Percentiles rank a stretch among this genome's conserved stretches.
phyloP scores from a whole-genome alignment of 2,888 invertebrate genomes.

The Drosophila nigricruria region DNA sequence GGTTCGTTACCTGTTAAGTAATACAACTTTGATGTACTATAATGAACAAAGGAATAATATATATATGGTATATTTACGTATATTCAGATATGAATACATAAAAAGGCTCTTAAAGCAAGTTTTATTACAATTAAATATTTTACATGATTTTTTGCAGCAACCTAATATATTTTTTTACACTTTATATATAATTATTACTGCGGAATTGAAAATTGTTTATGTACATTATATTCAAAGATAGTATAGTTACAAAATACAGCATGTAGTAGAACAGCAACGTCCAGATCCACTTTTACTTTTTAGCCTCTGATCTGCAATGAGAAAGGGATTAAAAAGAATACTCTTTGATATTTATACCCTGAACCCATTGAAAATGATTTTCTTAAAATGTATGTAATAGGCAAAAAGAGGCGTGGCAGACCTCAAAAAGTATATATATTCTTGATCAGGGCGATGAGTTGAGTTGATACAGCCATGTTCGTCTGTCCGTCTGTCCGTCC shows the following conservation, averaged over 20 bases:
- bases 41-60: background rate
- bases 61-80: background rate
- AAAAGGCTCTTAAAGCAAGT: background rate
- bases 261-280: conserved; percentile 97
- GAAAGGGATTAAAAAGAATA: background rate
- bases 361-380: too few relatives aligned
- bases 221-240: conserved; percentile 27
- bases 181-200: background rate
- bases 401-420: too few relatives aligned
- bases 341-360: too few relatives aligned
- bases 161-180: too few relatives aligned
- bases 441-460: too few relatives aligned
- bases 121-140: background rate
- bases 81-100: background rate
- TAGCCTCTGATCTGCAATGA: conserved; percentile 93
- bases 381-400: too few relatives aligned
- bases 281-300: conserved; percentile 97
- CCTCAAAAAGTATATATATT: too few relatives aligned
- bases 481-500: too few relatives aligned
- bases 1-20: too few relatives aligned
- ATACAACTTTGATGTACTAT: background rate
- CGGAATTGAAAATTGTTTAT: background rate
- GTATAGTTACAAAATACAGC: conserved; percentile 94
- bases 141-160: background rate
- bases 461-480: too few relatives aligned